Evolutionary conservation across 2,797 vertebrate genomes (phyloP), one percentile per base, ranked within the genome.

Genomic region (Rhynchonycteris naso): DNA sequence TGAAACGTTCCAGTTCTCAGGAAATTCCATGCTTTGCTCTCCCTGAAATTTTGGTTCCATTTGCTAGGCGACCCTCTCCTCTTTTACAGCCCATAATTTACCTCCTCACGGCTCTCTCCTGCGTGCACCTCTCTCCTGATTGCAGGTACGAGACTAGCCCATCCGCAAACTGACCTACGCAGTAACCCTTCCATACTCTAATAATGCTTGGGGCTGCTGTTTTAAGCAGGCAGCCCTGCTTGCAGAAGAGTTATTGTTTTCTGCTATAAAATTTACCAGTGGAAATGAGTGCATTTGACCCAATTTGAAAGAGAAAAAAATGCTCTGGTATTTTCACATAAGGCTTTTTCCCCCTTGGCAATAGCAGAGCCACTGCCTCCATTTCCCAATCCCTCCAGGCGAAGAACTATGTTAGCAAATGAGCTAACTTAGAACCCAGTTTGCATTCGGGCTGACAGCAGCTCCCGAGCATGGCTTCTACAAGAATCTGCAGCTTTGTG

Each of bases 271-370:
- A 52, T 92, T 88, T 54, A 54, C 58, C 0, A 1, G 83, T 88
- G 11, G 83, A 76, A 93, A 35, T 35, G 38, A 14, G 12, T 89
- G 16, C n/a, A 5, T 90, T 93, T 91, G 54, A 9, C 26, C 88
- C 90, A 96, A 90, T 82, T 76, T 47, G n/a, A 63, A 66, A 81
- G 69, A 79, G 28, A 90, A 90, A 33, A 16, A 22, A 59, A 58
- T 35, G 28, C 56, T 82, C 88, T 74, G 18, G 15, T 54, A 61
- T 80, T 75, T 82, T 63, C 80, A 96, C 68, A 79, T 97, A 90
- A 89, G 43, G 4, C 14, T 10, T n/a, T 75, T 66, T 33, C 30
- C 26, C 30, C 26, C 9, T 47, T 76, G 26, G 50, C 18, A 91
- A 65, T 35, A 72, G 83, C n/a, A 54, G 33, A 82, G 90, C 24